phyloP scores from a whole-genome alignment of 2,888 invertebrate species.

The Lepidonotus clava region DNA sequence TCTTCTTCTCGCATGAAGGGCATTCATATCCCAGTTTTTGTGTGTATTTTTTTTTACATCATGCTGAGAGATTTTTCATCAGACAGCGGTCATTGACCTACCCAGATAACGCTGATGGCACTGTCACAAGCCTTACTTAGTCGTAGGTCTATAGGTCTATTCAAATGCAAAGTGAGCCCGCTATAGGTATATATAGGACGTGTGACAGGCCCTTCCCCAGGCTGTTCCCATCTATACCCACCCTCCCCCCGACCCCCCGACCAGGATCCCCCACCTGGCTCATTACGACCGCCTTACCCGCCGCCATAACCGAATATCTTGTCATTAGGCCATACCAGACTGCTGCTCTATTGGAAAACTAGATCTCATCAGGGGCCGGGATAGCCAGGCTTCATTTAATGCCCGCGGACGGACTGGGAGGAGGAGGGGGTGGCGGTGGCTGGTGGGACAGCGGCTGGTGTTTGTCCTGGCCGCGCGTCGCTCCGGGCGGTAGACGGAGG shows the following conservation, averaged over 20 bases:
- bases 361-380: conserved; percentile 29
- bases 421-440: not conserved
- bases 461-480: not conserved
- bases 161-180: not conserved
- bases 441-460: not conserved
- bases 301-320: conserved; percentile 24
- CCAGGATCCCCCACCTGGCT: not conserved
- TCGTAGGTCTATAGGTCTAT: not conserved
- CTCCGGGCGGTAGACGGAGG: not conserved
- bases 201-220: too few species aligned
- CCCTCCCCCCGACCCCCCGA: not conserved
- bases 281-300: not conserved
- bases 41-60: too few species aligned
- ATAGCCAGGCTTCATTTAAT: conserved; percentile 24
- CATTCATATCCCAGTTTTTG: too few species aligned
- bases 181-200: too few species aligned
- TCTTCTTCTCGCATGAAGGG: too few species aligned
- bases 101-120: not conserved
- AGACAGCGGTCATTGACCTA: not conserved
- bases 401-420: not conserved
- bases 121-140: not conserved
- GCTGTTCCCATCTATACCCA: not conserved
- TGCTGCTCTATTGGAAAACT: conserved; percentile 32
- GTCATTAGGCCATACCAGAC: conserved; percentile 17
- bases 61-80: too few species aligned